Conservation (phyloP, 2,113 vertebrate species). For the Pygathrix nemaeus region DNA sequence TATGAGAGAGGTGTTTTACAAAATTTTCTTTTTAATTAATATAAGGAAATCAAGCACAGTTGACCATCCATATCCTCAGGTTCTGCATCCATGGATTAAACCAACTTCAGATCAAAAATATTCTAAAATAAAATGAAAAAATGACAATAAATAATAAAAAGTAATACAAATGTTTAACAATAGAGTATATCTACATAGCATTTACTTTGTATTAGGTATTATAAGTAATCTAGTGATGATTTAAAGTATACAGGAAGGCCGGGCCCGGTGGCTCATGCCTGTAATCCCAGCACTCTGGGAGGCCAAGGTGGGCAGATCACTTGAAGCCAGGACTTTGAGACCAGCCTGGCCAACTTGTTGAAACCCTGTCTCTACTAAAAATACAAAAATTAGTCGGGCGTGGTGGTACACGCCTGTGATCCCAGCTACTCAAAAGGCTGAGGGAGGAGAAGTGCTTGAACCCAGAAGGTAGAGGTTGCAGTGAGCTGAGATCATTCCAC, state of each 20-base stretch:
- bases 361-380: not conserved
- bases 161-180: not conserved
- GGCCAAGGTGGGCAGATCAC: not conserved
- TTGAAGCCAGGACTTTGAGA: not conserved
- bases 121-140: not conserved
- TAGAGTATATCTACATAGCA: not conserved
- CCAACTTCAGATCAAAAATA: not conserved
- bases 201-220: not conserved
- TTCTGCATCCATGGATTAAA: not conserved
- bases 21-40: conserved; percentile 24
- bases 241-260: not conserved
- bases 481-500: not conserved
- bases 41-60: not conserved
- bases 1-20: not conserved
- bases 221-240: not conserved
- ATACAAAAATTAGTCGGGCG: not conserved
- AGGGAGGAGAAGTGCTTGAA: not conserved
- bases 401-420: not conserved
- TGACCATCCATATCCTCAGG: not conserved
- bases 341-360: not conserved
- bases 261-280: not conserved
- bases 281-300: not conserved
- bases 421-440: not conserved
- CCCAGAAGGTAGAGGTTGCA: not conserved
- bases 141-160: not conserved